Percentiles rank a stretch among this genome's conserved stretches.
These are phyloP conservation scores for Melangyna quadrimaculata DNA, from an alignment of 2,888 invertebrate species.

Conservation along the genomic window DNA sequence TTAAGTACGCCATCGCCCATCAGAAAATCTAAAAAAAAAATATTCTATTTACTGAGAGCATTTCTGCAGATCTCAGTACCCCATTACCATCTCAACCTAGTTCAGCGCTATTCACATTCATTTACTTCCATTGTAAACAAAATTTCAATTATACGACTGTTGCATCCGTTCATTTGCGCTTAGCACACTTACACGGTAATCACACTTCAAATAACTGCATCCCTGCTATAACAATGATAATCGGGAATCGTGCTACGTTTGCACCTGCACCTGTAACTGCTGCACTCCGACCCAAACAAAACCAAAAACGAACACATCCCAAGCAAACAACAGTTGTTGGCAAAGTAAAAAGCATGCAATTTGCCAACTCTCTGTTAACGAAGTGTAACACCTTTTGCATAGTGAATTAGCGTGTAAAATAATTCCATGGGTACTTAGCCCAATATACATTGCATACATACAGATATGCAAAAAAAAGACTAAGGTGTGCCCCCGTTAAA, in stretches of 20 bases:
- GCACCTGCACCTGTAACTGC: constrained; percentile 46
- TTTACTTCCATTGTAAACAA: neutral
- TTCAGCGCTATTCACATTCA: neutral
- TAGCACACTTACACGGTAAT: constrained; percentile 41
- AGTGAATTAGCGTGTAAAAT: constrained; percentile 29
- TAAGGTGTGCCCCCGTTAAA: constrained; percentile 50
- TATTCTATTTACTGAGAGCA: too few species aligned
- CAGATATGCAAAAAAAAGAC: too few species aligned
- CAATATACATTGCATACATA: constrained; percentile 11
- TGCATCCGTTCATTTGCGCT: constrained; percentile 8
- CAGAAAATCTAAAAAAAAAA: neutral
- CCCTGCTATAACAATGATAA: constrained; percentile 12
- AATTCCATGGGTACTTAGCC: constrained; percentile 49
- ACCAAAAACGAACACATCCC: neutral
- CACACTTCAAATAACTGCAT: constrained; percentile 37
- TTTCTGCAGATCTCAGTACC: neutral
- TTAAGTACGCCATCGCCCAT: neutral
- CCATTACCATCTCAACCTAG: neutral
- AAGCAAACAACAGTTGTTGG: constrained; percentile 34
- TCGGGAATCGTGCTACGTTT: neutral
- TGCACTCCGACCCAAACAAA: constrained; percentile 8
- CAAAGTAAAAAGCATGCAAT: neutral
- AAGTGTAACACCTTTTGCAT: constrained; percentile 43
- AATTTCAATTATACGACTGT: neutral
- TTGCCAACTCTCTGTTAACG: constrained; percentile 33